phyloP scores from a whole-genome alignment of 1,140 invertebrate genomes.

The Eulimnadia texana region DNA sequence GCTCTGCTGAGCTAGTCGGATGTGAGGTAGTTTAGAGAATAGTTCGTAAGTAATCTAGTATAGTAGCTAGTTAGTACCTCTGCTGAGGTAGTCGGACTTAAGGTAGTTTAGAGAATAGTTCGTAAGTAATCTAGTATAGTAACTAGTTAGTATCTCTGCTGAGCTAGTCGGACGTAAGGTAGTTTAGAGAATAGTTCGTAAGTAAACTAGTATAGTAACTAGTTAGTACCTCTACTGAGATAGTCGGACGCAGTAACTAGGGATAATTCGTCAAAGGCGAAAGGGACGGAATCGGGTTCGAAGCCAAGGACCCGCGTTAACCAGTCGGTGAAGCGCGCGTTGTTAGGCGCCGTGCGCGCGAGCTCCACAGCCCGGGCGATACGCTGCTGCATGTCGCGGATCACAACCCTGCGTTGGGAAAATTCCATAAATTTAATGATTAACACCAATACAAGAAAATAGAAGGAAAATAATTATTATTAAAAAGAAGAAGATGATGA shows the following conservation, averaged over 20 bases:
- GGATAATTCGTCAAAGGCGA: slow-evolving; percentile 38
- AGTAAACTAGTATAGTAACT: background rate
- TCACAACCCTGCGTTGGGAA: background rate
- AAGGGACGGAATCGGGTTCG: slow-evolving; percentile 36
- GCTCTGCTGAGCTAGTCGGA: no score
- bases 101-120: no score
- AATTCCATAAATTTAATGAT: slow-evolving; percentile 10
- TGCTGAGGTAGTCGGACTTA: no score
- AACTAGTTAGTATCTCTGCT: slow-evolving; percentile 29
- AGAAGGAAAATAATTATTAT: no score
- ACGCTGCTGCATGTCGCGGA: slow-evolving; percentile 12
- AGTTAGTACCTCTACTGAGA: slow-evolving; percentile 34
- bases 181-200: background rate
- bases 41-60: no score
- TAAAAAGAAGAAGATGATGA: no score
- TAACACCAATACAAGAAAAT: no score
- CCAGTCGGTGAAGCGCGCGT: slow-evolving; percentile 11
- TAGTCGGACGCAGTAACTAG: slow-evolving; percentile 44
- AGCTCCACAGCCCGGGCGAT: slow-evolving; percentile 11
- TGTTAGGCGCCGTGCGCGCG: slow-evolving; percentile 1
- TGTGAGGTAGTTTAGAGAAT: no score
- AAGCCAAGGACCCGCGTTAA: slow-evolving; percentile 33
- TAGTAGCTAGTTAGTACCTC: no score
- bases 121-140: background rate
- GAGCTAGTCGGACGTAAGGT: slow-evolving; percentile 32